Base-by-base conservation (phyloP, 1,140 invertebrate genomes). In the Agrypnia vestita region DNA sequence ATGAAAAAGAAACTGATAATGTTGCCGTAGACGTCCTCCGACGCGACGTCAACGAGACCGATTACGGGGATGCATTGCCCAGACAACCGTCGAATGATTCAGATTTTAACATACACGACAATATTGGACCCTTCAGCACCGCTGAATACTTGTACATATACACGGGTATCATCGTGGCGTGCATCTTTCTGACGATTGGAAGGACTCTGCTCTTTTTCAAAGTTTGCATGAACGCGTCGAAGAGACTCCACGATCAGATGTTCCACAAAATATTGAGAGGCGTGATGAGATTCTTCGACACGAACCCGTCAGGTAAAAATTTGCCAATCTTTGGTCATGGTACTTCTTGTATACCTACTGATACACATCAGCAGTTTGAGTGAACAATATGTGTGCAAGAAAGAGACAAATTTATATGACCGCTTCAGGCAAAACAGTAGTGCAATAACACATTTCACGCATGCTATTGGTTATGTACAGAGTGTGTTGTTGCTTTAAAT, bases 281-380 rank as follows among this genome's bases (percentile, higher is more conserved):
- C 0, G 93, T 93, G 0, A 96, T 97, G 94, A 86, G 91, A 10
- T 98, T 97, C 88, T 97, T 97, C 85, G 94, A 97, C 84, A 91
- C 90, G 0, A 97, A 96, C 87, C 94, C 95, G 6, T 93, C 93
- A 79, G 97, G 95, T 83, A 85, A 35, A 35, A 35, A 35, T 3
- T 35, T n/a, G n/a, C n/a, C n/a, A n/a, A n/a, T n/a, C n/a, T n/a
- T n/a, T n/a, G n/a, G n/a, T n/a, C n/a, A n/a, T n/a, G n/a, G n/a
- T n/a, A n/a, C n/a, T n/a, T n/a, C n/a, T n/a, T n/a, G n/a, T n/a
- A n/a, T n/a, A n/a, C n/a, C n/a, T n/a, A n/a, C n/a, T n/a, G n/a
- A n/a, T n/a, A n/a, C n/a, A n/a, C n/a, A n/a, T n/a, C n/a, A n/a
- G n/a, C n/a, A n/a, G n/a, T n/a, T n/a, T n/a, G n/a, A n/a, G n/a